Percentiles rank a stretch among this genome's conserved stretches.
Evolutionary conservation across 2,797 vertebrate genomes (phyloP).

Genomic region (Amniataba percoides): DNA sequence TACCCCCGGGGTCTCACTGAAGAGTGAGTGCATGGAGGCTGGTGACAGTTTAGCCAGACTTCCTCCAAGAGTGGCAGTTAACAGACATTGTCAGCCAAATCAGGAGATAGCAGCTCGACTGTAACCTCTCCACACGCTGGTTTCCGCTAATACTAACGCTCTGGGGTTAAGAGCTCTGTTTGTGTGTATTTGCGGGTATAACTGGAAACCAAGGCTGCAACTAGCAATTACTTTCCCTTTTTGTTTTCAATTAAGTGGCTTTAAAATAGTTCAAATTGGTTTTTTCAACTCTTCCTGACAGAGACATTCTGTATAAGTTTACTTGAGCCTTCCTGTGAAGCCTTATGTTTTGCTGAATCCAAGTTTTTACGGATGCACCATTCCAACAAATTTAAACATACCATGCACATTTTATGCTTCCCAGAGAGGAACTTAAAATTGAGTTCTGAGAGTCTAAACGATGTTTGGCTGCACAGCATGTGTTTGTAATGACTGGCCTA

Average conservation of each 20-base stretch:
- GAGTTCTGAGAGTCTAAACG: not conserved
- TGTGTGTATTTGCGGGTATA: not conserved
- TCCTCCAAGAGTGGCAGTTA: constrained; percentile 76
- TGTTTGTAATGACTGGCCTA: too few species aligned
- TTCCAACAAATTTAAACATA: not conserved
- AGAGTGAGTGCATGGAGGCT: constrained; percentile 53
- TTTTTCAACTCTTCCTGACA: not conserved
- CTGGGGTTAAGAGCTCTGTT: not conserved
- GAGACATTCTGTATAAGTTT: not conserved
- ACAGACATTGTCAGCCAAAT: constrained; percentile 69
- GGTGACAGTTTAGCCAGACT: constrained; percentile 80
- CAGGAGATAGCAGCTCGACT: constrained; percentile 61
- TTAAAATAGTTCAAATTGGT: not conserved
- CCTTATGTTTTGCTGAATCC: not conserved
- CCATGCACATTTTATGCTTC: not conserved
- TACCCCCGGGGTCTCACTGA: constrained; percentile 38
- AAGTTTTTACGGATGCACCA: not conserved
- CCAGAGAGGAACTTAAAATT: not conserved
- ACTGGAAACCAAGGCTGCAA: constrained; percentile 1
- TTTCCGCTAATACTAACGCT: constrained; percentile 38
- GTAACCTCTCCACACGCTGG: constrained; percentile 17
- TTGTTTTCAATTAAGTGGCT: not conserved
- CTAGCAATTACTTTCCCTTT: not conserved
- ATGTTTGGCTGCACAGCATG: not conserved
- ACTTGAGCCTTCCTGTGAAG: not conserved